Base-by-base conservation (phyloP, 2,113 vertebrate genomes). In the Chiloscyllium plagiosum region DNA sequence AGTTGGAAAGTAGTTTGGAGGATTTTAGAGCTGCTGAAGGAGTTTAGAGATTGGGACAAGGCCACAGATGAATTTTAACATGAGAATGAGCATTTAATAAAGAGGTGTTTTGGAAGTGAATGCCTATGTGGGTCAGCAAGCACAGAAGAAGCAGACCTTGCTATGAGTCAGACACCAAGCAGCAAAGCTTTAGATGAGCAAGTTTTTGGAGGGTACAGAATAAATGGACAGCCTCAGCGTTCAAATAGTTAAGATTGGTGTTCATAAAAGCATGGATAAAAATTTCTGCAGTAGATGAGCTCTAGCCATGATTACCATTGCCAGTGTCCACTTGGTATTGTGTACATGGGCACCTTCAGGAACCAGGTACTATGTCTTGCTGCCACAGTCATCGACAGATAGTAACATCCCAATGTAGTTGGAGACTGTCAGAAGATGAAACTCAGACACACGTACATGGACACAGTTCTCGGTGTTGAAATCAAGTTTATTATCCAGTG, bases 401-500 rank as follows among this genome's bases (percentile, higher is more conserved):
- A 61, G 56, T 61, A 61, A 61, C 56, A 61, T 61, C 56, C 56
- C 10, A 61, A 61, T 61, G 7, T 61, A 61, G 56, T 61, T 7
- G 56, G 1, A 12, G 56, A 61, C 7, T 61, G 56, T 61, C 56
- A 61, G 8, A 61, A 61, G 12, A 42, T 5, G 33, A 33, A 66
- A 66, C 37, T 7, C 33, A 26, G 17, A 17, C n/a, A 37, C 33
- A 86, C 83, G 66, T 33, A 66, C 22, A 47, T 47, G 42, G 42
- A 47, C 42, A 86, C 42, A 86, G 19, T 56, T 7, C 29, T 61
- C 26, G 33, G 61, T 37, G 29, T 17, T 37, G 37, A 61, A 20
- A 37, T 93, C 80, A 83, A 83, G 15, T 93, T 93, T 66, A 93
- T 93, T 93, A 37, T 66, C 33, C 89, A 93, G 61, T 93, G 89